Evolutionary conservation across 2,888 invertebrate species (phyloP), one percentile per base, ranked within the genome.

Genomic region (Drosophila mayaguana): DNA sequence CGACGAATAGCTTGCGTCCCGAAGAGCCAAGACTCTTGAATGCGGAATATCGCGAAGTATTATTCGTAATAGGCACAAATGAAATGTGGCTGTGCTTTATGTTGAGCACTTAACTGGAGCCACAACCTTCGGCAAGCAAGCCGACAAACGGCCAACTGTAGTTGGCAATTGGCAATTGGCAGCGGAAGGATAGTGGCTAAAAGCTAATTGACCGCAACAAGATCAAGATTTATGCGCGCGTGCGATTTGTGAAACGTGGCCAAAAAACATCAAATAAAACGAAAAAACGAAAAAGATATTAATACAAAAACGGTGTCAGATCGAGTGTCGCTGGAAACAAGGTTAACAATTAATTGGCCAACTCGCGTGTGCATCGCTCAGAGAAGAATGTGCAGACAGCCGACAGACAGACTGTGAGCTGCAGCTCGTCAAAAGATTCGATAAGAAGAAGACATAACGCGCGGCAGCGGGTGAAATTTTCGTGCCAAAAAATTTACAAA

Each of bases 341-440:
- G 66, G 45, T 61, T 78, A 79, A 75, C 64, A 63, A 71, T 81
- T 72, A 75, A 84, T 84, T 84, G 69, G 63, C 62, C 59, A 55
- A 62, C 50, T 68, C 51, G 75, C 59, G 80, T 72, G 67, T 82
- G 69, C 59, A 70, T 68, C 61, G 72, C 48, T 25, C 5, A 66
- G 66, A 57, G 59, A 66, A 45, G 61, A 69, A 53, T 75, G 80
- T 79, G 68, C 63, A 32, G 57, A 63, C 53, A 68, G 63, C 59
- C 32, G n/a, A 56, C 32, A 36, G 54, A 50, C 48, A 43, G 48
- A 43, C 46, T 50, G 57, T 51, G n/a, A 61, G 43, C 36, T 63
- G 65, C 63, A 59, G 61, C 36, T 45, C 14, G 55, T 40, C 40
- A 34, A 28, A 55, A 55, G 40, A 42, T 6, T 18, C n/a, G 14